phyloP scores from a whole-genome alignment of 2,113 vertebrate species.

The Ptilonorhynchus violaceus region DNA sequence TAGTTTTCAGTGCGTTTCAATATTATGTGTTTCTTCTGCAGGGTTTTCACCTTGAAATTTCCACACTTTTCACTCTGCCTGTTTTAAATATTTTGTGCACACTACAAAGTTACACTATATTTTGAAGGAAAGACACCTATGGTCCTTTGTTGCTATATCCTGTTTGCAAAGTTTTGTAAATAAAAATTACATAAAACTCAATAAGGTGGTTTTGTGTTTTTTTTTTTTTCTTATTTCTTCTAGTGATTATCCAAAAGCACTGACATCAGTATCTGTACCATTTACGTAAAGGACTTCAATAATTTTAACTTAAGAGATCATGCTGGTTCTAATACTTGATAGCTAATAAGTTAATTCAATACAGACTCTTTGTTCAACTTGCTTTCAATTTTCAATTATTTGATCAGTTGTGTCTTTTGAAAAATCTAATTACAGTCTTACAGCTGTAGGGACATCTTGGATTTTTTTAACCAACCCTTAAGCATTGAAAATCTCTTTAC shows the following conservation, averaged over 20 bases:
- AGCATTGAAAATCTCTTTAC: neutral
- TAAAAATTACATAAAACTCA: neutral
- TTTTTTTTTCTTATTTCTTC: neutral
- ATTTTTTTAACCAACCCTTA: neutral
- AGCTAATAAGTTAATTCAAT: neutral
- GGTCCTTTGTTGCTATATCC: neutral
- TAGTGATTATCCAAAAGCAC: neutral
- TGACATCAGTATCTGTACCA: neutral
- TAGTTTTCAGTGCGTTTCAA: neutral
- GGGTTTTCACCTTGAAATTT: neutral
- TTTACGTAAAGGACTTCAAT: neutral
- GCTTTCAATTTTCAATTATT: neutral
- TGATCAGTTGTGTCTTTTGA: neutral
- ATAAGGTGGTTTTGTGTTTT: fast-evolving
- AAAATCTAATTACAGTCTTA: neutral
- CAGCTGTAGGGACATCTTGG: neutral
- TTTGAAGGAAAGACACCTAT: neutral
- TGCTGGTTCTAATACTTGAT: neutral
- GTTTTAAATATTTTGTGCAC: neutral
- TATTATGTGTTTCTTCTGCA: neutral
- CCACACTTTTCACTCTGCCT: neutral
- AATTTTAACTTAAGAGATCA: neutral
- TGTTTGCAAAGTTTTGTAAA: neutral
- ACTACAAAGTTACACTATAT: neutral
- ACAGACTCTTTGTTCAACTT: neutral